These are phyloP conservation scores for Drosophila falleni DNA, from an alignment of 2,888 invertebrate species.

Conservation along the genomic window DNA sequence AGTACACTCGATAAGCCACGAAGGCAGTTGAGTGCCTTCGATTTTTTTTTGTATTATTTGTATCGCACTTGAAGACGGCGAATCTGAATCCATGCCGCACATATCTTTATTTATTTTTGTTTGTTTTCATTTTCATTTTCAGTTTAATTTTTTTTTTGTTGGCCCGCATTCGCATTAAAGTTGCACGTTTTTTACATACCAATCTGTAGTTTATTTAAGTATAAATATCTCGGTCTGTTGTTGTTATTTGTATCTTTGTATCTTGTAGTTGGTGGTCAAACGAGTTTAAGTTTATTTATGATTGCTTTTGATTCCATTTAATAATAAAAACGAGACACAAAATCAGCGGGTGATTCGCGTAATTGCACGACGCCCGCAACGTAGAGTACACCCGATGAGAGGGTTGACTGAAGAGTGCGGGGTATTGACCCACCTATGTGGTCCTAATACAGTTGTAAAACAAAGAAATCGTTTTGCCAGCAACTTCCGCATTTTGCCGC, in stretches of 20 bases:
- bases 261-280: constrained; percentile 69
- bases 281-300: constrained; percentile 78
- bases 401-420: not conserved
- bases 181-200: constrained; percentile 78
- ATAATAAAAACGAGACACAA: constrained; percentile 62
- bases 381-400: constrained; percentile 13
- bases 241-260: constrained; percentile 38
- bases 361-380: constrained; percentile 71
- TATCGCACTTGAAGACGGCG: constrained; percentile 41
- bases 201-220: constrained; percentile 68
- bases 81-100: constrained; percentile 51
- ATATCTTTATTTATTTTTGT: constrained; percentile 29
- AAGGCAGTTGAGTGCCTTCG: constrained; percentile 60
- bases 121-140: constrained; percentile 24
- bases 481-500: constrained; percentile 68
- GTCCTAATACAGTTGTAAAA: constrained; percentile 76
- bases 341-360: constrained; percentile 75
- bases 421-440: constrained; percentile 48
- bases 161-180: constrained; percentile 56
- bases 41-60: constrained; percentile 8
- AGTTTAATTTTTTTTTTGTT: constrained; percentile 19
- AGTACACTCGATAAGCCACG: constrained; percentile 63
- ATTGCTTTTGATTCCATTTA: constrained; percentile 80
- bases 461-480: constrained; percentile 59
- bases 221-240: constrained; percentile 45